Percentiles rank a stretch among this genome's conserved stretches.
Evolutionary conservation across 2,888 invertebrate species (phyloP).

Genomic region (Lydus trimaculatus): DNA sequence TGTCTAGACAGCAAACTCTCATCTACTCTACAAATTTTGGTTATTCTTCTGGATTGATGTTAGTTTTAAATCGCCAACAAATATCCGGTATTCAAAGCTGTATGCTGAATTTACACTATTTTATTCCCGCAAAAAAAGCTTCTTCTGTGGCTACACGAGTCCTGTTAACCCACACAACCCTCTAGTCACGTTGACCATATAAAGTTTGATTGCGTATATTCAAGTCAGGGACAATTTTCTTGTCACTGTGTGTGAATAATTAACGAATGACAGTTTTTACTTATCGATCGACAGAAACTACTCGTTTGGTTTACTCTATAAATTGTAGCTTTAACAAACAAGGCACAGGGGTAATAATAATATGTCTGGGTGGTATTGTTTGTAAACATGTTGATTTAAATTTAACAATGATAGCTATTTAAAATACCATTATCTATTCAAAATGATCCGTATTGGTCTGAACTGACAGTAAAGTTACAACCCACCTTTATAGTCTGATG

Average conservation of each 20-base stretch:
- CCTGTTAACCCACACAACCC: too few species aligned
- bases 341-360: slow-evolving; percentile 12
- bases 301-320: neutral
- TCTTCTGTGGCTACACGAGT: too few species aligned
- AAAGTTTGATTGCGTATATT: too few species aligned
- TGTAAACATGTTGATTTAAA: slow-evolving; percentile 29
- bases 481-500: slow-evolving; percentile 20
- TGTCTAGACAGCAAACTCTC: neutral
- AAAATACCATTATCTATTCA: slow-evolving; percentile 22
- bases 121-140: too few species aligned
- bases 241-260: neutral
- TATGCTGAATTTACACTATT: too few species aligned
- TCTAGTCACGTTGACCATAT: too few species aligned
- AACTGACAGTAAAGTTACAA: slow-evolving; percentile 25
- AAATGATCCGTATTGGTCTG: slow-evolving; percentile 30
- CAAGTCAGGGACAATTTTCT: neutral
- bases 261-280: neutral
- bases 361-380: slow-evolving; percentile 29
- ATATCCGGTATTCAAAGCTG: too few species aligned
- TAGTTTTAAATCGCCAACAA: neutral
- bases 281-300: neutral
- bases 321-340: slow-evolving; percentile 1
- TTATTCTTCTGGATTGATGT: neutral
- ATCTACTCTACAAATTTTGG: neutral
- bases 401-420: slow-evolving; percentile 25